These are phyloP conservation scores for Proisotoma minuta DNA, from an alignment of 2,888 invertebrate species.

Conservation along the genomic window DNA sequence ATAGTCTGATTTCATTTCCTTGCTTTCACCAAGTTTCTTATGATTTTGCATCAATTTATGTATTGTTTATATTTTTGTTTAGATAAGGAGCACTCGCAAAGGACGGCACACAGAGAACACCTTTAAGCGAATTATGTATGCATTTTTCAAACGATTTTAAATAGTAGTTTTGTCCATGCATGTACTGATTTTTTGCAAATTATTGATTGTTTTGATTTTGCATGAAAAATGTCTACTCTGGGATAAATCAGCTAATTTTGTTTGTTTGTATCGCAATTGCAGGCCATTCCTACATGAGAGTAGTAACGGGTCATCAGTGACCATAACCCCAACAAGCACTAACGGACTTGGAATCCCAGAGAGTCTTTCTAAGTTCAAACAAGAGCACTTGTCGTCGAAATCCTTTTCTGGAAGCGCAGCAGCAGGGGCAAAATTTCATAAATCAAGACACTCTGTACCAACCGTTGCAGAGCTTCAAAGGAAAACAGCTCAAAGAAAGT, in stretches of 20 bases:
- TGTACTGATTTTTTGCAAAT: background rate
- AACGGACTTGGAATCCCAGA: background rate
- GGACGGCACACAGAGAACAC: background rate
- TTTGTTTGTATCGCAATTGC: too few species aligned
- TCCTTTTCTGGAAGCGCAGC: conserved; percentile 24
- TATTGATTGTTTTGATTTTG: background rate
- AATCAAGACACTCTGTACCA: conserved; percentile 22
- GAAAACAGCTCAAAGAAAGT: conserved; percentile 40
- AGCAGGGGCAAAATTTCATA: conserved; percentile 30
- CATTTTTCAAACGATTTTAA: background rate
- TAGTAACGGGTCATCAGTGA: conserved; percentile 38
- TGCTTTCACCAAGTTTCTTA: too few species aligned
- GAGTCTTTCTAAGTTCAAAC: background rate
- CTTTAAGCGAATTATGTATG: conserved; percentile 2
- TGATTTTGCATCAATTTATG: too few species aligned
- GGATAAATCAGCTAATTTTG: background rate
- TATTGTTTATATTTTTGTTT: too few species aligned
- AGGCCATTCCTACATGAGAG: conserved; percentile 47
- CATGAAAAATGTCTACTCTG: background rate
- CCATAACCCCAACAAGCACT: conserved; percentile 32
- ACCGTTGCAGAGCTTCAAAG: conserved; percentile 28
- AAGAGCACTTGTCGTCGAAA: background rate
- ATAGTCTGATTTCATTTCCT: too few species aligned
- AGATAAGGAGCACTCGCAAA: too few species aligned
- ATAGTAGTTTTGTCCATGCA: background rate